phyloP scores from a whole-genome alignment of 2,797 vertebrate species.

The Chlorospingus semifuscus region DNA sequence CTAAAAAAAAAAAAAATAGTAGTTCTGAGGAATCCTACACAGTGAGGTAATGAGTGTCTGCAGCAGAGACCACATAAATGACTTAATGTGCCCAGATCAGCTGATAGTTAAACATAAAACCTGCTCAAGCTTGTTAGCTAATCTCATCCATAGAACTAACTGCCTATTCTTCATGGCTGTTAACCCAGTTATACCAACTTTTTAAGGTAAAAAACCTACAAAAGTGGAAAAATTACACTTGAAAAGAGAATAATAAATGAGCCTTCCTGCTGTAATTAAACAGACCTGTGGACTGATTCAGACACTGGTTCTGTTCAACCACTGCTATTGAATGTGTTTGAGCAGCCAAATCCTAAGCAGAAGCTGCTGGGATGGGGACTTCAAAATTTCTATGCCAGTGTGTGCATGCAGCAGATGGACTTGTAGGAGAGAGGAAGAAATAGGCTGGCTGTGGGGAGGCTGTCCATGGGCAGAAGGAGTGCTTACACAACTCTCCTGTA shows the following conservation, averaged over 20 bases:
- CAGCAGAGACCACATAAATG: not conserved
- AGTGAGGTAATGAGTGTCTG: not conserved
- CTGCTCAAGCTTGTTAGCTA: not conserved
- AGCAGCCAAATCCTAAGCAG: not conserved
- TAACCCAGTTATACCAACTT: not conserved
- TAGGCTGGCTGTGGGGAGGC: not conserved
- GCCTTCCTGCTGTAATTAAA: conserved; percentile 1
- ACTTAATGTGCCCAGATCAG: not conserved
- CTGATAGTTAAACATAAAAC: conserved; percentile 28
- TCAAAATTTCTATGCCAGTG: not conserved
- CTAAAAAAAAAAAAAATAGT: not conserved
- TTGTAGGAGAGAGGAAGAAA: not conserved
- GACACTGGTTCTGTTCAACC: rapidly evolving
- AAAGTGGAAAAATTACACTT: not conserved
- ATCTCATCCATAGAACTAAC: conserved; percentile 5
- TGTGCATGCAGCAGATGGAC: not conserved
- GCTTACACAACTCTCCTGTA: not conserved
- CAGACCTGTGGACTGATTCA: not conserved
- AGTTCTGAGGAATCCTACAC: not conserved
- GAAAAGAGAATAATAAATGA: not conserved
- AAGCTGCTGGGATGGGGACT: not conserved
- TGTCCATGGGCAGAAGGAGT: not conserved
- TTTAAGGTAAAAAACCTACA: not conserved
- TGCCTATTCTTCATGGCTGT: conserved; percentile 26
- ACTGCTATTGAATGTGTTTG: not conserved